Base-by-base conservation (phyloP, 2,113 vertebrate species). In the Acrocephalus arundinaceus region DNA sequence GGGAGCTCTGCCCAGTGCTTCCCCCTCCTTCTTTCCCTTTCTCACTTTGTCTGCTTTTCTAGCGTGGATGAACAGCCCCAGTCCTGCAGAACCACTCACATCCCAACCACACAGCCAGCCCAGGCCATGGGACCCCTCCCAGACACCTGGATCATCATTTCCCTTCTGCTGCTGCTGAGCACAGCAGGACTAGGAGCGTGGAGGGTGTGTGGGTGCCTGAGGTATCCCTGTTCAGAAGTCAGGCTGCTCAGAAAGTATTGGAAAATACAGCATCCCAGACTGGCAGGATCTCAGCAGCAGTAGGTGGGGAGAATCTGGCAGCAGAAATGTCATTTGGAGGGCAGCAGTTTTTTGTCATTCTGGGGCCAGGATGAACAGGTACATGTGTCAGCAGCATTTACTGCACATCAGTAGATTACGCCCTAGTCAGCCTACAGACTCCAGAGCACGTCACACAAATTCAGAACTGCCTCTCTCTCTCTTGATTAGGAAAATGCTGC, bases 61-160 rank as follows among this genome's bases (percentile, higher is more conserved):
- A 1, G 45, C 0, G 0, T 59, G 39, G 24, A 54, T 80, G n/a
- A 58, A 55, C 22, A 65, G 45, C 31, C 37, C 48, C 1, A 2
- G 35, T 35, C 76, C 63, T 45, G 41, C 58, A 85, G 52, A 73
- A 51, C 33, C 0, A 0, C 31, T 58, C 39, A 24, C 28, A 61
- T 19, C 45, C 54, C 7, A 5, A 3, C 14, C 41, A 13, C 1
- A 1, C 7, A 41, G 28, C 28, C 74, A 78, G 10, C 17, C n/a
- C 63, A 33, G 45, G 67, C 68, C 31, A 4, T 3, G 27, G 45
- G 33, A 51, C 49, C 68, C 13, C 5, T 93, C 59, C 58, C 4
- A 5, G 62, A 63, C 51, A 62, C 13, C 51, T 33, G 37, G 43
- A 66, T 11, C 15, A 28, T 49, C 1, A 0, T 27, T 84, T 28